These are phyloP conservation scores for Atta texana DNA, from an alignment of 1,140 invertebrate species.

Conservation along the genomic window DNA sequence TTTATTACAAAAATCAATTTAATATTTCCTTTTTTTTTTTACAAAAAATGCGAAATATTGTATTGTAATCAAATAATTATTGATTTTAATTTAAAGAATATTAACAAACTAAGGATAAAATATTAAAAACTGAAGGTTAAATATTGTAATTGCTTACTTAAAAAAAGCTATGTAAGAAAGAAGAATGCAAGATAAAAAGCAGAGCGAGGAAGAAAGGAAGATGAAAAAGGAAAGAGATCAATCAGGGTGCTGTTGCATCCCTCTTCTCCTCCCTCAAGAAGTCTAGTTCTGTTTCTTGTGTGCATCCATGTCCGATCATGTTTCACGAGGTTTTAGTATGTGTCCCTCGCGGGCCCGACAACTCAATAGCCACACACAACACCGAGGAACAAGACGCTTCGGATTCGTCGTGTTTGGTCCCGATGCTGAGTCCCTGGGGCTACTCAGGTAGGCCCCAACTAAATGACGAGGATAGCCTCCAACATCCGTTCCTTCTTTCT, in stretches of 20 bases:
- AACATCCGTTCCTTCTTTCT: slow-evolving; percentile 24
- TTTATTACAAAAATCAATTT: neutral
- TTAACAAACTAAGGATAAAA: neutral
- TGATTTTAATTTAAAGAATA: neutral
- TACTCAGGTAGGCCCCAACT: slow-evolving; percentile 79
- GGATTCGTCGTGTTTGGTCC: slow-evolving; percentile 72
- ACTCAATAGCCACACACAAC: slow-evolving; percentile 81
- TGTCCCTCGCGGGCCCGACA: slow-evolving; percentile 79
- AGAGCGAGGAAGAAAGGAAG: neutral
- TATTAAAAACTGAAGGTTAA: neutral
- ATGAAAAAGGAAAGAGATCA: slow-evolving; percentile 62
- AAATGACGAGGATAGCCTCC: slow-evolving; percentile 70
- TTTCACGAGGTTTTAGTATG: slow-evolving; percentile 80
- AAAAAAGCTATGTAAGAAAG: slow-evolving; percentile 18
- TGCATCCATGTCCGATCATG: slow-evolving; percentile 82
- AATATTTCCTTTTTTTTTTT: neutral
- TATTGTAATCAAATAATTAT: neutral
- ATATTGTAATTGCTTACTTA: neutral
- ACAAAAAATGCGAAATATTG: neutral
- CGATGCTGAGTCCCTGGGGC: slow-evolving; percentile 73
- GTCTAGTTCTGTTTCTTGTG: slow-evolving; percentile 79
- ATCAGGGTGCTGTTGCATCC: slow-evolving; percentile 73
- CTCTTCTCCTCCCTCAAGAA: slow-evolving; percentile 59
- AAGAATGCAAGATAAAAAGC: neutral
- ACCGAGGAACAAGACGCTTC: slow-evolving; percentile 74